Percentiles rank a stretch among this genome's conserved stretches.
Conservation (phyloP, 1,140 invertebrate species). For the Atta texana region DNA sequence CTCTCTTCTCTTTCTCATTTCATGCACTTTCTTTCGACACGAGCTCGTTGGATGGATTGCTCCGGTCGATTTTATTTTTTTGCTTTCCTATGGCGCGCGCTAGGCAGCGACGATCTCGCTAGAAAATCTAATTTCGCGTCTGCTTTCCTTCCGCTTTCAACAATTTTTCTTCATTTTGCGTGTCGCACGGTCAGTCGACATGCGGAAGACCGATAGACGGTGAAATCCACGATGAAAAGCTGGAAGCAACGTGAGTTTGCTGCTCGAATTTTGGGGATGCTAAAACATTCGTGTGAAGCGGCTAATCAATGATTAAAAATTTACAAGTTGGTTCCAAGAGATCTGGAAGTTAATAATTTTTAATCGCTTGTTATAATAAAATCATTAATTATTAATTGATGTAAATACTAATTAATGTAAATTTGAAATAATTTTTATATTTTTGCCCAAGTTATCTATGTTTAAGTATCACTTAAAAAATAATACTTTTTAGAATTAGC, state of each 20-base stretch:
- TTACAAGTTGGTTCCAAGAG: not conserved
- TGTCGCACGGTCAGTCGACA: constrained; percentile 56
- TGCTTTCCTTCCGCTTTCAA: constrained; percentile 55
- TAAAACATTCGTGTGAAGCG: constrained; percentile 8
- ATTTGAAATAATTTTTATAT: not conserved
- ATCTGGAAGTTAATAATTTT: not conserved
- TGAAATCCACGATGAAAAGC: constrained; percentile 38
- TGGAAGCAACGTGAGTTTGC: not conserved
- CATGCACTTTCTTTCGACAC: constrained; percentile 31
- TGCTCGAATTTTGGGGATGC: constrained; percentile 1
- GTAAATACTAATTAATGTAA: not conserved
- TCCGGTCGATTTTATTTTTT: constrained; percentile 23
- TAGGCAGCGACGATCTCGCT: constrained; percentile 55
- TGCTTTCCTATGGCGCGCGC: not conserved
- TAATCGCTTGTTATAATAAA: constrained; percentile 2
- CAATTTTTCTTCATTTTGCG: constrained; percentile 60
- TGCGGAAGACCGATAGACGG: constrained; percentile 51
- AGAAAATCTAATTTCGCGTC: constrained; percentile 73
- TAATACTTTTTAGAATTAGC: not conserved
- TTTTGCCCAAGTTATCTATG: not conserved
- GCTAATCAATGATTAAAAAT: constrained; percentile 1
- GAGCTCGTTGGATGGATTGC: constrained; percentile 44
- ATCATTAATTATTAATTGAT: not conserved
- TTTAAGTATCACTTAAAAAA: not conserved
- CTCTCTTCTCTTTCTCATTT: constrained; percentile 15